phyloP scores from a whole-genome alignment of 1,140 invertebrate species.

The Drosophila takahashii region DNA sequence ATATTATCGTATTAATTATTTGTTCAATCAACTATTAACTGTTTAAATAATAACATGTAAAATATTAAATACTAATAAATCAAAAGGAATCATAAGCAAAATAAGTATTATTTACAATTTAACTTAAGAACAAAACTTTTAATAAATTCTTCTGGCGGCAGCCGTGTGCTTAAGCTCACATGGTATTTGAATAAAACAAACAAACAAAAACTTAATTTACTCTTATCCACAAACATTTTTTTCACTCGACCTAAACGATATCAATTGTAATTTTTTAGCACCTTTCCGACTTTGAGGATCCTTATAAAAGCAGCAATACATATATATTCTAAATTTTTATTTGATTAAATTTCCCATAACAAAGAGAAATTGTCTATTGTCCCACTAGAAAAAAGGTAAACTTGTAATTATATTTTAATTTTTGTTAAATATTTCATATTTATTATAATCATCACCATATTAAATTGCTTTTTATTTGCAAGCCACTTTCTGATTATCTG shows the following conservation, averaged over 20 bases:
- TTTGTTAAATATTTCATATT: background rate
- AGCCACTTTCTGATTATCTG: background rate
- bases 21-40: no score
- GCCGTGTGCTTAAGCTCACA: no score
- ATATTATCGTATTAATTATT: no score
- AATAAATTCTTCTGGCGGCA: no score
- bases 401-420: constrained; percentile 2
- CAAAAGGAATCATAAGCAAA: no score
- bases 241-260: constrained; percentile 55
- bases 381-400: constrained; percentile 66
- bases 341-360: constrained; percentile 65
- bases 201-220: no score
- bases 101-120: no score
- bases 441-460: background rate
- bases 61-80: no score
- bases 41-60: no score
- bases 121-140: no score
- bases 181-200: no score
- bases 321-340: constrained; percentile 87
- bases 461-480: background rate
- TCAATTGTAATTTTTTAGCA: constrained; percentile 78
- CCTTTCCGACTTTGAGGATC: constrained; percentile 84
- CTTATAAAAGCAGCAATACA: constrained; percentile 87
- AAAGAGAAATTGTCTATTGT: constrained; percentile 56
- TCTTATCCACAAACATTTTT: constrained; percentile 14